A percentile compares a stretch with the other conserved stretches of the same genome.
Conservation (phyloP, 2,888 invertebrate genomes). For the Pristionchus fissidentatus region DNA sequence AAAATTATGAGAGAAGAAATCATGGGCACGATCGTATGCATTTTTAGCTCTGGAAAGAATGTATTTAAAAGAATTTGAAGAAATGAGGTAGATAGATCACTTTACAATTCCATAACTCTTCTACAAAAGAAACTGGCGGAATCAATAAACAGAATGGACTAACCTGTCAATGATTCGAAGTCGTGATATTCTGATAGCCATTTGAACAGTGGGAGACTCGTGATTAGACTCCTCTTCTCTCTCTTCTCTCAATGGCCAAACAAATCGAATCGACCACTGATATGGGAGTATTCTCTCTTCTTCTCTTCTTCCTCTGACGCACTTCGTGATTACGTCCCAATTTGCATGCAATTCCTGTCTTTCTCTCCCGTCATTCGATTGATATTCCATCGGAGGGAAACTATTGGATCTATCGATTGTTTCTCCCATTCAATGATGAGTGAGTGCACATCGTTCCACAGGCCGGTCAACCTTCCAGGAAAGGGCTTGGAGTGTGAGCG, state of each 20-base stretch:
- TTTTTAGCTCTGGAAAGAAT: not conserved
- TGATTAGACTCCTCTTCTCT: slow-evolving; percentile 24
- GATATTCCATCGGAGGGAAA: too few relatives aligned
- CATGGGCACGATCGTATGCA: slow-evolving; percentile 38
- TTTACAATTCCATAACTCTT: not conserved
- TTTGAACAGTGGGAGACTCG: not conserved
- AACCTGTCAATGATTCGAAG: slow-evolving; percentile 20
- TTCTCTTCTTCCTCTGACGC: slow-evolving; percentile 44
- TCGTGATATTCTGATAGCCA: not conserved
- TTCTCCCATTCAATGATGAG: too few relatives aligned
- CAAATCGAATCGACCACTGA: slow-evolving; percentile 33
- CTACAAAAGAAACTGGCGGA: not conserved
- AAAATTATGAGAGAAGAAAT: slow-evolving; percentile 81
- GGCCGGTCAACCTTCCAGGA: too few relatives aligned
- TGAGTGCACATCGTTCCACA: too few relatives aligned
- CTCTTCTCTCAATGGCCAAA: not conserved
- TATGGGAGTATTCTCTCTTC: slow-evolving; percentile 5
- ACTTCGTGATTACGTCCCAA: slow-evolving; percentile 38
- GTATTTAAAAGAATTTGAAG: not conserved
- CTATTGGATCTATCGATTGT: too few relatives aligned
- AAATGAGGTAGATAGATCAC: not conserved
- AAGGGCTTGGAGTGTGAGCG: too few relatives aligned
- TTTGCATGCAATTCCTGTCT: slow-evolving; percentile 33
- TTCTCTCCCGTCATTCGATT: slow-evolving; percentile 32
- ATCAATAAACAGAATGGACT: not conserved